Conservation (phyloP, 1,140 invertebrate genomes). For the Lordiphosa mommai region DNA sequence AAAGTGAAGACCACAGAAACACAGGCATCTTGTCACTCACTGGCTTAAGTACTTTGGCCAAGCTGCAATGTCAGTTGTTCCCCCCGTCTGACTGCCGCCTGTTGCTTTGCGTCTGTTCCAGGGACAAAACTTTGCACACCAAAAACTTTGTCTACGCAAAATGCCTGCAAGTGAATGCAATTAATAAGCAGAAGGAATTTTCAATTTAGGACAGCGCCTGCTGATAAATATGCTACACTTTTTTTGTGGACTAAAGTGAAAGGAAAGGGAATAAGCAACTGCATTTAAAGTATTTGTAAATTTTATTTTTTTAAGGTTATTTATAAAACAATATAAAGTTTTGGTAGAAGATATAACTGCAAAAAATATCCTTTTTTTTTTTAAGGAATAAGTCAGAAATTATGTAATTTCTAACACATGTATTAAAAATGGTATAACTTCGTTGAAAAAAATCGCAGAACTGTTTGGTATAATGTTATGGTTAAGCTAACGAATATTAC, state of each 20-base stretch:
- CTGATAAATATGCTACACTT: constrained; percentile 17
- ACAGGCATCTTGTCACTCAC: constrained; percentile 29
- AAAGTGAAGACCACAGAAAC: background rate
- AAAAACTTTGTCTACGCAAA: constrained; percentile 28
- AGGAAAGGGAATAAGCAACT: background rate
- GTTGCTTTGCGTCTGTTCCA: constrained; percentile 31
- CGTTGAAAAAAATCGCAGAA: too few species aligned
- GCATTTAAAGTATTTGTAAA: constrained; percentile 34
- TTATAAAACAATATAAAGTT: too few species aligned
- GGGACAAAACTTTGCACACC: constrained; percentile 18
- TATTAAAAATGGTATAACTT: too few species aligned
- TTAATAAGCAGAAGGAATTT: constrained; percentile 14
- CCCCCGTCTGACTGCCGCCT: constrained; percentile 17
- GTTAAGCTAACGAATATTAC: too few species aligned
- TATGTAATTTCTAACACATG: too few species aligned
- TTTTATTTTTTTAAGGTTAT: too few species aligned
- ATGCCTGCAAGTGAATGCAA: constrained; percentile 39
- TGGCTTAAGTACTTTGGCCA: constrained; percentile 35
- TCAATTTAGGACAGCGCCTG: constrained; percentile 8
- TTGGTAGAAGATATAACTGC: too few species aligned
- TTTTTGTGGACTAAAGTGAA: background rate
- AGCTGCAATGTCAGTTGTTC: background rate
- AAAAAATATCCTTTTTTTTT: too few species aligned
- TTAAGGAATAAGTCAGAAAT: too few species aligned
- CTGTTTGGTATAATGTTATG: too few species aligned